Evolutionary conservation across 1,140 invertebrate species (phyloP), one percentile per base, ranked within the genome.

Genomic region (Trichonephila inaurata): DNA sequence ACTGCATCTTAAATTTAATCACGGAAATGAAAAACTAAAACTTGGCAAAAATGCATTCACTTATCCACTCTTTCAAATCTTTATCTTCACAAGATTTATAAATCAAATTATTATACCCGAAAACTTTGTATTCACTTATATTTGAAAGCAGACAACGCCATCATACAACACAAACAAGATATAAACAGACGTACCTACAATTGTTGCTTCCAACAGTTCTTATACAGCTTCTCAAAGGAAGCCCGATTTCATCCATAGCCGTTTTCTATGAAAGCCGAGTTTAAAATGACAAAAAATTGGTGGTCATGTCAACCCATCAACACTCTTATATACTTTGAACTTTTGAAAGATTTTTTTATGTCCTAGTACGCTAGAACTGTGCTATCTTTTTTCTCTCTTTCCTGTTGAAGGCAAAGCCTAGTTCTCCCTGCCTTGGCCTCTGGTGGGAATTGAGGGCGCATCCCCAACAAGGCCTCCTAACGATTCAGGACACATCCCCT

Each of bases 361-460:
- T 40, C 72, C 72, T 77, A 18, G 14, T 40, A 14, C 18, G 72
- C 33, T 5, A 12, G 8, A 77, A 33, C 72, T 6, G 16, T 21
- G 16, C 62, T 64, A 12, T 2, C 62, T 64, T 18, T 64, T 40
- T 4, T 18, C 28, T 18, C 18, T 77, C 72, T 77, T 77, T 77
- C 14, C 72, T 18, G 66, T 77, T 77, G 72, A 40, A 33, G 72
- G 28, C 28, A 77, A 77, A 28, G 24, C 28, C 18, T 14, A 40
- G 1, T 33, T 33, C 33, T 12, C 72, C 72, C 72, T 77, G 28
- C 28, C 72, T 77, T 77, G 72, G 72, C 72, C 72, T 77, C 72
- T 40, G 72, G 72, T 77, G 72, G 72, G 72, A 77, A 77, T 33
- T 77, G 72, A 77, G 72, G 72, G 28, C 72, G 33, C 72, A 77